A percentile compares a stretch with the other conserved stretches of the same genome.
phyloP scores from a whole-genome alignment of 2,113 vertebrate species.

The Microcebus lehilahytsara region DNA sequence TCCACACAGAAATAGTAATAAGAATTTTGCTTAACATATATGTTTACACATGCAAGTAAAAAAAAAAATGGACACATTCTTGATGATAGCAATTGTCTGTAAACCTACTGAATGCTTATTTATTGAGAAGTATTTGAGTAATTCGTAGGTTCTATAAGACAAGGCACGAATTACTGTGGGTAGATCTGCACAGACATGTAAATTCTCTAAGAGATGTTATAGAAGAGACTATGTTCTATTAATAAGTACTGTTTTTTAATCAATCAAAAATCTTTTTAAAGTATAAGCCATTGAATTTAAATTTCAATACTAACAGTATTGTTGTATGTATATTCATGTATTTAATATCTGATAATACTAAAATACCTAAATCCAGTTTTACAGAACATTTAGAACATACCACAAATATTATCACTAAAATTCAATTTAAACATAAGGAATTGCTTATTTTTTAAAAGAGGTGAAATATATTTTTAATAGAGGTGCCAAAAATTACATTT shows the following conservation, averaged over 20 bases:
- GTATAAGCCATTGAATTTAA: neutral
- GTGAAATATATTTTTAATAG: neutral
- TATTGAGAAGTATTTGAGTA: neutral
- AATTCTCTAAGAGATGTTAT: neutral
- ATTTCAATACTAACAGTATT: neutral
- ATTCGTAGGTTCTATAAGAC: neutral
- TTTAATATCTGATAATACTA: neutral
- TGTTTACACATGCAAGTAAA: neutral
- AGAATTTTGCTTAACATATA: neutral
- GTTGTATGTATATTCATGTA: neutral
- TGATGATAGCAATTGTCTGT: neutral
- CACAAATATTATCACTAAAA: slow-evolving; percentile 10
- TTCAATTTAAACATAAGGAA: slow-evolving; percentile 41
- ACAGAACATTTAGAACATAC: neutral
- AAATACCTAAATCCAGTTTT: neutral
- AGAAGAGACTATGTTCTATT: neutral
- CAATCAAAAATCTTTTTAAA: neutral
- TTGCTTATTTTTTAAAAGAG: neutral
- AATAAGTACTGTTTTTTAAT: neutral
- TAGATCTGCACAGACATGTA: neutral
- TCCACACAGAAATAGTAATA: neutral
- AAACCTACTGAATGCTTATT: neutral
- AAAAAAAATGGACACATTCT: neutral
- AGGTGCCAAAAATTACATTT: neutral
- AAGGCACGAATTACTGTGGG: neutral